phyloP scores from a whole-genome alignment of 2,888 invertebrate species.

The Drosophila pseudotalamancana region DNA sequence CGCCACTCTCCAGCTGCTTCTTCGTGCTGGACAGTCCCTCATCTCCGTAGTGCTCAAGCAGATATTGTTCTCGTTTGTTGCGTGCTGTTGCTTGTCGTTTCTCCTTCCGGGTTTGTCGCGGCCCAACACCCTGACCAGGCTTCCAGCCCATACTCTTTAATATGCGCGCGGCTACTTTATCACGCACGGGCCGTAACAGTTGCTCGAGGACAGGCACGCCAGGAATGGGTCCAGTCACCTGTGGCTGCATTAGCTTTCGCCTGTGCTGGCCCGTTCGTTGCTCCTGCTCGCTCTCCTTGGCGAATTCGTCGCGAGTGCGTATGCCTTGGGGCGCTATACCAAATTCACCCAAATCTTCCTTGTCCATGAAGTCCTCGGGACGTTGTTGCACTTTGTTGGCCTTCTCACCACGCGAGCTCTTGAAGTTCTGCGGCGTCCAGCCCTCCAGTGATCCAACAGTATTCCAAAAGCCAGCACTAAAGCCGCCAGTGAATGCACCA shows the following conservation, averaged over 20 bases:
- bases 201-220: slow-evolving; percentile 90
- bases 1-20: slow-evolving; percentile 29
- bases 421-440: slow-evolving; percentile 95
- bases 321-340: slow-evolving; percentile 97
- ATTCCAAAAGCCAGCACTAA: slow-evolving; percentile 98
- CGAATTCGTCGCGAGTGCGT: slow-evolving; percentile 92
- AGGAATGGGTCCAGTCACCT: slow-evolving; percentile 79
- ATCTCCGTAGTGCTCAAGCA: slow-evolving; percentile 81
- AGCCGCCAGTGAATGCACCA: slow-evolving; percentile 99
- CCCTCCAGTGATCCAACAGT: slow-evolving; percentile 98
- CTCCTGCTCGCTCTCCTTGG: slow-evolving; percentile 61
- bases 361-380: slow-evolving; percentile 99
- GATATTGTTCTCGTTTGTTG: slow-evolving; percentile 79
- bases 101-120: slow-evolving; percentile 83
- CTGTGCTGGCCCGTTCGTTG: slow-evolving; percentile 78
- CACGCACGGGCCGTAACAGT: slow-evolving; percentile 90
- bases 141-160: slow-evolving; percentile 97
- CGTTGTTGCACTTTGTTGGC: slow-evolving; percentile 85
- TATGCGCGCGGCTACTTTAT: slow-evolving; percentile 94
- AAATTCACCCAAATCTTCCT: slow-evolving; percentile 96
- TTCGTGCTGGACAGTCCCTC: slow-evolving; percentile 32
- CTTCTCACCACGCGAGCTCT: slow-evolving; percentile 93
- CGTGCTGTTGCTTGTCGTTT: slow-evolving; percentile 81
- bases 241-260: slow-evolving; percentile 79
- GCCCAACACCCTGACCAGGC: slow-evolving; percentile 90